These are phyloP conservation scores for Neotoma lepida DNA, from an alignment of 2,113 vertebrate genomes.

Conservation along the genomic window DNA sequence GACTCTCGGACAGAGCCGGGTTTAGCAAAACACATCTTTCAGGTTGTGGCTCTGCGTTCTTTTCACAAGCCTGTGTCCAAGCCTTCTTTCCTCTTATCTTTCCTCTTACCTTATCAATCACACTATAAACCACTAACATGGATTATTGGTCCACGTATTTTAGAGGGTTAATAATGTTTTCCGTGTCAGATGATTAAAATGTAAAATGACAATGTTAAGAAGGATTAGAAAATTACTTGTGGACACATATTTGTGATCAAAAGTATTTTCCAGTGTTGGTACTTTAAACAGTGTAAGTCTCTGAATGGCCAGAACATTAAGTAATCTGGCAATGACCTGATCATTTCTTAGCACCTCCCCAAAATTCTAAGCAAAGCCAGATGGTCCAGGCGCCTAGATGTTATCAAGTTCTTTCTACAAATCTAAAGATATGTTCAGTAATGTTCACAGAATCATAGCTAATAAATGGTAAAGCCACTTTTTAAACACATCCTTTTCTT, in stretches of 20 bases:
- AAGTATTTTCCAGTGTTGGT: not conserved
- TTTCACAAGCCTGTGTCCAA: not conserved
- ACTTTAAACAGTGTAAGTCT: not conserved
- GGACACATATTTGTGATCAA: not conserved
- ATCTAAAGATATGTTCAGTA: not conserved
- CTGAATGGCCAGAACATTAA: not conserved
- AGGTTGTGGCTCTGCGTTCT: not conserved
- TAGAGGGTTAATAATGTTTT: not conserved
- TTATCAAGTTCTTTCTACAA: not conserved
- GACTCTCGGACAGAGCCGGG: not conserved
- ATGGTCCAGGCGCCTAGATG: not conserved
- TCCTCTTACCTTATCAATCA: not conserved
- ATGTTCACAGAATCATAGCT: not conserved
- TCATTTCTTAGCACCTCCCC: not conserved
- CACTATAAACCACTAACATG: not conserved
- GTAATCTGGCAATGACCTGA: not conserved
- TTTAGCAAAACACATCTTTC: not conserved
- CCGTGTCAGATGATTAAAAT: not conserved
- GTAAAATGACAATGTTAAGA: not conserved
- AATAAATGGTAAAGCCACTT: not conserved
- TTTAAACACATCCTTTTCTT: constrained; percentile 19
- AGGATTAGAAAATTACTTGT: not conserved
- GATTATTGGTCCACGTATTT: not conserved
- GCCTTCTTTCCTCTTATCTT: not conserved
- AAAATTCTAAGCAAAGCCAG: rapidly evolving